Conservation (phyloP, 2,888 invertebrate genomes). For the Nasonovia ribisnigri region DNA sequence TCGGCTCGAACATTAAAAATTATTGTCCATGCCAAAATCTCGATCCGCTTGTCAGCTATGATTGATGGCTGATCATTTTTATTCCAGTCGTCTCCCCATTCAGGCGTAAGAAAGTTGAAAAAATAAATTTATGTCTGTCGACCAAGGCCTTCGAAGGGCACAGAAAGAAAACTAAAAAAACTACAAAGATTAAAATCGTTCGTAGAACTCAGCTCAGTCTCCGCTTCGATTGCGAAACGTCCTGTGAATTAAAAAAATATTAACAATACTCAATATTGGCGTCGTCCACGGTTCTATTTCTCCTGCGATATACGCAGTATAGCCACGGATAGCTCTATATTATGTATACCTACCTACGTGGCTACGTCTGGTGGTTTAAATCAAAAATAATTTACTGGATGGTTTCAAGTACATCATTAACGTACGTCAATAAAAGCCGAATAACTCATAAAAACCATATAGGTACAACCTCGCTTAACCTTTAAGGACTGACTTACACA, state of each 20-base stretch:
- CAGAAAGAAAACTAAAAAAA: not conserved
- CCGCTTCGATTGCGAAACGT: constrained; percentile 13
- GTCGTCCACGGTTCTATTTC: not conserved
- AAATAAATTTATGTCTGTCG: constrained; percentile 29
- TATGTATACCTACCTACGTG: not conserved
- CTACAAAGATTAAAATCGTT: constrained; percentile 38
- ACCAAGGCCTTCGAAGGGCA: not conserved
- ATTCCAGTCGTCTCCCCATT: constrained; percentile 25
- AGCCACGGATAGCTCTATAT: not conserved
- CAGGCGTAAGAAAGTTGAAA: constrained; percentile 20
- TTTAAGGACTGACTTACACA: too few relatives aligned
- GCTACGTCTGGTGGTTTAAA: not conserved
- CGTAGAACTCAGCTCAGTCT: constrained; percentile 9
- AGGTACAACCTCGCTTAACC: not conserved
- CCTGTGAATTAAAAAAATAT: constrained; percentile 1
- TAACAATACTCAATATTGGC: not conserved
- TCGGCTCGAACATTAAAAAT: not conserved
- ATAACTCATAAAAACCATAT: not conserved
- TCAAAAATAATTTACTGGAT: not conserved
- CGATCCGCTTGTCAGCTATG: constrained; percentile 56
- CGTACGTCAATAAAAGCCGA: not conserved
- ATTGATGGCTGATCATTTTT: constrained; percentile 50
- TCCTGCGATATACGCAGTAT: not conserved
- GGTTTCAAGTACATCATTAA: not conserved
- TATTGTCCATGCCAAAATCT: constrained; percentile 43